These are phyloP conservation scores for Drosophila bocki DNA, from an alignment of 1,140 invertebrate genomes.

Conservation along the genomic window DNA sequence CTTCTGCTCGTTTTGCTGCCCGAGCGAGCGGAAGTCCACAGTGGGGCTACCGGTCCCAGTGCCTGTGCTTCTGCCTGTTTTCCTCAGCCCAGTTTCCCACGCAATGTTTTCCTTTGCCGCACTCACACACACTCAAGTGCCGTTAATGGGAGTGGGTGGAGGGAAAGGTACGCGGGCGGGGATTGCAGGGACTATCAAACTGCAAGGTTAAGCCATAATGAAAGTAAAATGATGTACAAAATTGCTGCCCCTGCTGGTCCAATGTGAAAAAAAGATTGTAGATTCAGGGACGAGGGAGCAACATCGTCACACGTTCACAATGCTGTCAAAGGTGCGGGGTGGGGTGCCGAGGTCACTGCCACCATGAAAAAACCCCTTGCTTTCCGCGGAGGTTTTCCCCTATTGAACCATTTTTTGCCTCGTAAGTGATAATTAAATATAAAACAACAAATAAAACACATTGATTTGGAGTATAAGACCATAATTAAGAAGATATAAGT, in stretches of 20 bases:
- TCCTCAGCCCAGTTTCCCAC: constrained; percentile 39
- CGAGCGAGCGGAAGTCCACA: constrained; percentile 73
- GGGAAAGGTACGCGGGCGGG: not conserved
- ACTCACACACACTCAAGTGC: constrained; percentile 23
- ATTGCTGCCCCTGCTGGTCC: constrained; percentile 58
- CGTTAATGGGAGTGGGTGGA: not conserved
- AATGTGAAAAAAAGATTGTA: constrained; percentile 30
- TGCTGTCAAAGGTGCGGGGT: not conserved
- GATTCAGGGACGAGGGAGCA: not conserved
- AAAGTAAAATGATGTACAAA: constrained; percentile 82
- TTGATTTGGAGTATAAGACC: no score
- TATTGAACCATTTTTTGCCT: not conserved
- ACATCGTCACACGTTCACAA: constrained; percentile 30
- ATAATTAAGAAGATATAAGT: no score
- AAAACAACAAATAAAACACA: no score
- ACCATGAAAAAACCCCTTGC: not conserved
- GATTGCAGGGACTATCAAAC: constrained; percentile 59
- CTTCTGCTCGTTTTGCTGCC: constrained; percentile 83
- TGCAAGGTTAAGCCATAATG: constrained; percentile 80
- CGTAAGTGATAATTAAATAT: not conserved
- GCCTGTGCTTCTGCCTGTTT: constrained; percentile 3
- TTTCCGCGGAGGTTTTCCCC: no score
- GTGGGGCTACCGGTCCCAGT: not conserved
- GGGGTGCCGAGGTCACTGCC: constrained; percentile 10
- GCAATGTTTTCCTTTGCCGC: constrained; percentile 70